Conservation (phyloP, 2,797 vertebrate genomes). For the Neopelma chrysocephalum region DNA sequence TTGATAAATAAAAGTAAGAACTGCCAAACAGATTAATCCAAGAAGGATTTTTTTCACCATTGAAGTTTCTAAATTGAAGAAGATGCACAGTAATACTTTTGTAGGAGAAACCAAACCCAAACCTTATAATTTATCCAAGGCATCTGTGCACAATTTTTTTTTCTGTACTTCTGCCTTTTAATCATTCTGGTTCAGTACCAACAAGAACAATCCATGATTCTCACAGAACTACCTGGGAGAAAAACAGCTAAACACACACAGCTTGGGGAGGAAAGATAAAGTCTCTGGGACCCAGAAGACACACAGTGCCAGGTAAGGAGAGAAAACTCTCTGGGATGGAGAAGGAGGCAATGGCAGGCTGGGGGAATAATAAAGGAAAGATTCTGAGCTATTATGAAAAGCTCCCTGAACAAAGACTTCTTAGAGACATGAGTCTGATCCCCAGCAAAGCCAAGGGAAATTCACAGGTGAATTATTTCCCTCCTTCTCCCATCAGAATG, state of each 20-base stretch:
- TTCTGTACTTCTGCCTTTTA: background rate
- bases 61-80: background rate
- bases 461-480: background rate
- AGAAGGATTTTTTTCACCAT: background rate
- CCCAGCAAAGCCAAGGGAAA: background rate
- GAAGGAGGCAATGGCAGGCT: background rate
- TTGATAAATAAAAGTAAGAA: background rate
- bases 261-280: background rate
- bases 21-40: background rate
- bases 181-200: background rate
- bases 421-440: background rate
- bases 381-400: background rate
- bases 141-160: background rate
- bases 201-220: background rate
- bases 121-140: background rate
- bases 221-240: background rate
- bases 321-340: background rate
- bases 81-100: background rate
- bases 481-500: background rate
- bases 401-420: background rate
- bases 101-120: background rate
- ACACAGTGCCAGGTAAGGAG: rapidly evolving
- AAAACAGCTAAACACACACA: background rate
- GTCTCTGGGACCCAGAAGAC: background rate
- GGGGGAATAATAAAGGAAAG: background rate